Evolutionary conservation across 1,140 invertebrate species (phyloP), one percentile per base, ranked within the genome.

Genomic region (Trichomalopsis sarcophagae): DNA sequence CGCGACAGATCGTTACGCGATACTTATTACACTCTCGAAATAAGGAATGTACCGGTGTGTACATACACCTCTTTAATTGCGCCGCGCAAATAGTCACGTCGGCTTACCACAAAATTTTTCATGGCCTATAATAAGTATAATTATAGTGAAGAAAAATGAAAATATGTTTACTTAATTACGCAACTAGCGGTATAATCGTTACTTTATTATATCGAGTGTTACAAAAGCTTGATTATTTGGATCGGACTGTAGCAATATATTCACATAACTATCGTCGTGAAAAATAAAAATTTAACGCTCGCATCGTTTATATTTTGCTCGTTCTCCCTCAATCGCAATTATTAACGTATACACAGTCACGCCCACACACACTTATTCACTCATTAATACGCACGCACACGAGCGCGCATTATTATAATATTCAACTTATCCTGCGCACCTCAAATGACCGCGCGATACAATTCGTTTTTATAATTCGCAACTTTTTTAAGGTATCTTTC

Each of bases 171-270:
- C 87, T 87, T 88, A 89, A 90, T 90, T 89, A 91, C 88, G 89
- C 87, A 88, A 89, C 89, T 90, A 90, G 89, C 89, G 88, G 85
- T 91, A 91, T 91, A 88, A 89, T 90, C 88, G 86, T 92, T 90
- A 90, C 81, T 91, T 90, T 90, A 91, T 91, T 91, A 91, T 91
- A 91, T 91, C 90, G 90, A 92, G 89, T 91, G 88, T 92, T 92
- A 92, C 90, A 92, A 92, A 92, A 92, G 91, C 91, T 92, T 92
- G 91, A 92, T 92, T 92, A 92, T 91, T 92, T 92, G 91, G 91
- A 92, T 92, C 91, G 91, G 91, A 92, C 91, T 92, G 91, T 92
- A 91, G 91, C 90, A 90, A 90, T 92, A 92, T 91, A 92, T 92
- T 91, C 91, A 92, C 91, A 92, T 91, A 91, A 91, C 88, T 91